Conservation (phyloP, 2,113 vertebrate species). For the Brachionichthys hirsutus region DNA sequence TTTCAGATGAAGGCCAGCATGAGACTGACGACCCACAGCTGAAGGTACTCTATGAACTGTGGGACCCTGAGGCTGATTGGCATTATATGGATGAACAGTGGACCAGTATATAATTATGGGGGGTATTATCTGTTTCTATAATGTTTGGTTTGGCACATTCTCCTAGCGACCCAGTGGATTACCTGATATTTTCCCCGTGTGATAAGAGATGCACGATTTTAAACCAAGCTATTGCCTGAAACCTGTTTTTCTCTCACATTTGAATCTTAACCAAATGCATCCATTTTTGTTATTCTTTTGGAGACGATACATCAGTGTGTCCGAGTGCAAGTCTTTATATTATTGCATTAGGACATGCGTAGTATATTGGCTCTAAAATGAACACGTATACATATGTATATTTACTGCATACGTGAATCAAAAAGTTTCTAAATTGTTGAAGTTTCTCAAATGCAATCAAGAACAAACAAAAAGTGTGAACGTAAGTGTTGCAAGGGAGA, state of each 20-base stretch:
- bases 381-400: too few species aligned
- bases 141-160: background rate
- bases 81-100: background rate
- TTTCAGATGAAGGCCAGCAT: slow-evolving; percentile 66
- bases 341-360: background rate
- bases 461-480: background rate
- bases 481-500: background rate
- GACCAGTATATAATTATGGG: too few species aligned
- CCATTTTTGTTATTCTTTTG: background rate
- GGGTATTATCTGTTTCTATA: background rate
- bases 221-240: background rate
- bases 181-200: too few species aligned
- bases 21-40: slow-evolving; percentile 59
- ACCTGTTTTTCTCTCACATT: background rate
- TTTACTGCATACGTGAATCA: too few species aligned
- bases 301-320: background rate
- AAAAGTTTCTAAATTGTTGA: background rate
- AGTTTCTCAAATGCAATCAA: background rate
- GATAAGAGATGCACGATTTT: background rate
- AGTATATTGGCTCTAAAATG: too few species aligned
- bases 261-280: background rate
- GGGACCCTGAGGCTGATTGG: background rate
- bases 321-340: too few species aligned
- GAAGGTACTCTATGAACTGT: slow-evolving; percentile 47
- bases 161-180: too few species aligned